phyloP scores from a whole-genome alignment of 1,140 invertebrate genomes.

The Trichonephila clavata region DNA sequence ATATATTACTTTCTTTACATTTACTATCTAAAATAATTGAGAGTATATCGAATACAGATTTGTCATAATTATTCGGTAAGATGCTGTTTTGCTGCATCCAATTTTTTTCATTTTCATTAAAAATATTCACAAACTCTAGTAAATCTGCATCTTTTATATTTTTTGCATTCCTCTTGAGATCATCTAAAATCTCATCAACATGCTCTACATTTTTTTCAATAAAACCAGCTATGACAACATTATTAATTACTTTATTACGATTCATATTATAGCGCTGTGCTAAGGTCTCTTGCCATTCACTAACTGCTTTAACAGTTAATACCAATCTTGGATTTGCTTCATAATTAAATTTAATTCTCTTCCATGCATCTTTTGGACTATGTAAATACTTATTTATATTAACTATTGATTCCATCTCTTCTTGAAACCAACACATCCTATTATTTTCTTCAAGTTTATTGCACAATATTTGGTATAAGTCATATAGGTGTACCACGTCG shows the following conservation, averaged over 20 bases:
- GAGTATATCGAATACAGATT: slow-evolving; percentile 50
- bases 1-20: slow-evolving; percentile 49
- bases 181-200: slow-evolving; percentile 50
- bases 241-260: slow-evolving; percentile 48
- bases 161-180: slow-evolving; percentile 49
- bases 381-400: slow-evolving; percentile 52
- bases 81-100: slow-evolving; percentile 46
- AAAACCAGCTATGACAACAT: slow-evolving; percentile 43
- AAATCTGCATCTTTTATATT: slow-evolving; percentile 51
- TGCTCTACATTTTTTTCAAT: slow-evolving; percentile 48
- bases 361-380: slow-evolving; percentile 49
- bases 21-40: slow-evolving; percentile 51
- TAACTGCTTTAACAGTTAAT: slow-evolving; percentile 50
- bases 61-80: slow-evolving; percentile 50
- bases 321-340: slow-evolving; percentile 46
- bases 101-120: slow-evolving; percentile 52
- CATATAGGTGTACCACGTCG: slow-evolving; percentile 48
- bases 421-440: slow-evolving; percentile 46
- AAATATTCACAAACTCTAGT: slow-evolving; percentile 50
- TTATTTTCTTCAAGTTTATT: slow-evolving; percentile 51
- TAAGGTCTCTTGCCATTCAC: slow-evolving; percentile 48
- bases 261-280: slow-evolving; percentile 35
- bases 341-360: slow-evolving; percentile 52
- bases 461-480: slow-evolving; percentile 50
- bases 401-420: slow-evolving; percentile 50